Percentiles rank a stretch among this genome's conserved stretches.
phyloP scores from a whole-genome alignment of 2,113 vertebrate species.

The Sinocyclocheilus rhinocerous region DNA sequence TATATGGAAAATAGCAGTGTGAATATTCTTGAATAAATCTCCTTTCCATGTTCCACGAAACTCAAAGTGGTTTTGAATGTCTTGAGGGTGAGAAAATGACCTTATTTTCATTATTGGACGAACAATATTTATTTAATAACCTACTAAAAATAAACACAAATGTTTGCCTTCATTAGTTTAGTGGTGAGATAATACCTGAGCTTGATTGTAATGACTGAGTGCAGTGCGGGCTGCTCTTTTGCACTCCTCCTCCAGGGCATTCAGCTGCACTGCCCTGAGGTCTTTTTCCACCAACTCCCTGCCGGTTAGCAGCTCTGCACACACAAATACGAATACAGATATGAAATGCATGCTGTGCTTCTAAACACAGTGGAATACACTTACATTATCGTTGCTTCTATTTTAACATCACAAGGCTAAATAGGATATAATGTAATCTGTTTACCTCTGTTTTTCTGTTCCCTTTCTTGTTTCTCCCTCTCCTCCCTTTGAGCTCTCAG shows the following conservation, averaged over 20 bases:
- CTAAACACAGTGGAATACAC: slow-evolving; percentile 60
- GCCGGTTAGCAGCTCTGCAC: slow-evolving; percentile 63
- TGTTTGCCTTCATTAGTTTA: not conserved
- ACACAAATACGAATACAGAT: slow-evolving; percentile 46
- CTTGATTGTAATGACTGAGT: slow-evolving; percentile 71
- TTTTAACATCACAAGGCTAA: not conserved
- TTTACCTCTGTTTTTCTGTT: slow-evolving; percentile 70
- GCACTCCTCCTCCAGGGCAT: slow-evolving; percentile 65
- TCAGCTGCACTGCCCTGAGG: slow-evolving; percentile 56
- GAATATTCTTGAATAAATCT: not conserved
- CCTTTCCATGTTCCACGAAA: not conserved
- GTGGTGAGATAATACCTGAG: slow-evolving; percentile 67
- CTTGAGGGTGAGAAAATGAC: not conserved
- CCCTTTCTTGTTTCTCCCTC: slow-evolving; percentile 56
- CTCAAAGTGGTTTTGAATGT: no score
- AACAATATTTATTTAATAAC: not conserved
- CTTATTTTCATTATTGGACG: not conserved
- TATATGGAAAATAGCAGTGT: not conserved
- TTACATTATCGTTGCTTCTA: slow-evolving; percentile 35
- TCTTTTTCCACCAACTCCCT: slow-evolving; percentile 68
- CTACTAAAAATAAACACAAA: not conserved
- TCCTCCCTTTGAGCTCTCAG: slow-evolving; percentile 69
- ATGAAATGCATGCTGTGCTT: not conserved
- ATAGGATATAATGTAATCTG: not conserved
- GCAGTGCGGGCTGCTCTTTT: slow-evolving; percentile 64